phyloP scores from a whole-genome alignment of 1,140 invertebrate genomes.

The Drosophila tani region DNA sequence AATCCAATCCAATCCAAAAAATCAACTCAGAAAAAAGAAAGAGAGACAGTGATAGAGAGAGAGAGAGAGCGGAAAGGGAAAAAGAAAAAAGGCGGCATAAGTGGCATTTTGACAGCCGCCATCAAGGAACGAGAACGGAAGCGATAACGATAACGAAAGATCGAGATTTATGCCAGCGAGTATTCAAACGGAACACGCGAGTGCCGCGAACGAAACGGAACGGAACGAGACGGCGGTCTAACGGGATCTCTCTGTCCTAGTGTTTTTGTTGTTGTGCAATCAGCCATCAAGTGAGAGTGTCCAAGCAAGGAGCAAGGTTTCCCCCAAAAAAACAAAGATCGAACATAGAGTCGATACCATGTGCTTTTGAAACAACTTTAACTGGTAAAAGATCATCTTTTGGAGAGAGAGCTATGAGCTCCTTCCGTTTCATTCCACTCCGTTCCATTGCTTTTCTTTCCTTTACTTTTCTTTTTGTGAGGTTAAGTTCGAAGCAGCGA shows the following conservation, averaged over 20 bases:
- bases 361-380: background rate
- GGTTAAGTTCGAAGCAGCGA: constrained; percentile 21
- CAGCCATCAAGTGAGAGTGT: constrained; percentile 36
- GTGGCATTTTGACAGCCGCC: constrained; percentile 4
- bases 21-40: constrained; percentile 33
- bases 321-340: background rate
- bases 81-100: constrained; percentile 2
- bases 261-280: constrained; percentile 33
- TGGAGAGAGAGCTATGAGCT: constrained; percentile 1
- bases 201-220: constrained; percentile 10
- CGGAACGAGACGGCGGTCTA: constrained; percentile 15
- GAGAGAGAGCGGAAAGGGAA: constrained; percentile 1
- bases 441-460: constrained; percentile 9
- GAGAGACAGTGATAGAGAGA: constrained; percentile 4
- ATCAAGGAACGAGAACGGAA: constrained; percentile 35
- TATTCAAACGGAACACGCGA: constrained; percentile 21
- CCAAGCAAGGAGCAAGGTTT: constrained; percentile 19
- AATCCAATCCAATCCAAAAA: constrained; percentile 28
- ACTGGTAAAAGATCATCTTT: background rate
- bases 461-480: constrained; percentile 7
- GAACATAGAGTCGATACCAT: background rate
- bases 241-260: constrained; percentile 22
- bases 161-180: constrained; percentile 40
- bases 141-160: constrained; percentile 31
- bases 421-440: background rate